Evolutionary conservation across 1,140 invertebrate genomes (phyloP), one percentile per base, ranked within the genome.

Genomic region (Heliconius himera): DNA sequence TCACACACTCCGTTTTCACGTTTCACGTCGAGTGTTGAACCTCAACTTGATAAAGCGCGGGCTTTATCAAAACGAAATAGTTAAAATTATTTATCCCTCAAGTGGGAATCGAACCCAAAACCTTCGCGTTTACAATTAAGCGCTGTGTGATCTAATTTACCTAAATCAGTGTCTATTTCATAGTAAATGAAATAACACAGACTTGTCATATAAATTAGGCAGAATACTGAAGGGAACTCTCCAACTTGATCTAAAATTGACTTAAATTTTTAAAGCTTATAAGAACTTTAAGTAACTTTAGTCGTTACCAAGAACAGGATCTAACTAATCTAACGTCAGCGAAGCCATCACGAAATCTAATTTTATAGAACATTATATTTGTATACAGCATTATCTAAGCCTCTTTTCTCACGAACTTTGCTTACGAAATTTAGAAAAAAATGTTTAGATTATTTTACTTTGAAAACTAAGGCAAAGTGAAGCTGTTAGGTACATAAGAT

Each of bases 191-290:
- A 66, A 26, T 66, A 26, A 5, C 22, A 13, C 60, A 29, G 60
- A 66, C 13, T 3, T n/a, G 11, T 16, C 13, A 66, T 29, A 66
- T 66, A 29, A 66, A 66, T 26, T 29, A 66, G 11, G 11, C 11
- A 66, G 22, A 11, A 26, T 29, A 66, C 60, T 66, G 60, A 9
- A 29, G 60, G 33, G 74, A 76, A 51, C 33, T 36, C 20, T n/a
- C 29, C 33, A 33, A 22, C 71, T 78, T 13, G 3, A 49, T 66
- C 70, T 36, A 49, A 81, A 81, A 82, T 83, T 81, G 75, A 74
- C 73, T 82, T 83, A 82, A 82, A 84, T 80, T 82, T 81, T 83
- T 82, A 83, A 82, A 78, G 22, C 78, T 84, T 84, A 81, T 54
- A 70, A 74, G 79, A 66, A 74, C 78, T 83, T 79, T 74, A 70